A percentile compares a stretch with the other conserved stretches of the same genome.
phyloP scores from a whole-genome alignment of 2,797 vertebrate species.

The Microhierax caerulescens region DNA sequence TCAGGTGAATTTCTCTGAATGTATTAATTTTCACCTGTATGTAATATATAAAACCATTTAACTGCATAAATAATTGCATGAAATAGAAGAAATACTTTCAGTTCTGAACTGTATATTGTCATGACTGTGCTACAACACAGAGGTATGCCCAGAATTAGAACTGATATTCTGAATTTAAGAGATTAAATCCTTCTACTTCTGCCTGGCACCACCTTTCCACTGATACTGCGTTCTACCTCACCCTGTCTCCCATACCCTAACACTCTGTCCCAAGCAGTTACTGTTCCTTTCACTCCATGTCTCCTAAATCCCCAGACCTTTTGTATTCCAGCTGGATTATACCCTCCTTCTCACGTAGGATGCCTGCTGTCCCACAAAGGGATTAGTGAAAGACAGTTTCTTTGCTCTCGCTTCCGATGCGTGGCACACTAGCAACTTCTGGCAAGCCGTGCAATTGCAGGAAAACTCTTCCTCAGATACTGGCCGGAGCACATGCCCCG shows the following conservation, averaged over 20 bases:
- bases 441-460: neutral
- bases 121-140: neutral
- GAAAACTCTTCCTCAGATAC: neutral
- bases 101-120: neutral
- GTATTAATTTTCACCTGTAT: neutral
- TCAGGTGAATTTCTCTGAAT: neutral
- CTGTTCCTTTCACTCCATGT: neutral
- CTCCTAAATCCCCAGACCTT: neutral
- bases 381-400: neutral
- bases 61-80: neutral
- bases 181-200: neutral
- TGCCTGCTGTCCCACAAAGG: neutral
- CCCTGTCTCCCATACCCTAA: neutral
- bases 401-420: neutral
- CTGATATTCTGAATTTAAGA: neutral
- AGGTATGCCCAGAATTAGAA: neutral
- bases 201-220: neutral
- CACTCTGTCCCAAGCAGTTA: neutral
- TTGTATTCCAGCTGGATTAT: neutral
- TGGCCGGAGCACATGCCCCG: neutral
- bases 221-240: neutral
- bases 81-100: neutral
- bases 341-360: neutral
- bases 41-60: rapidly evolving
- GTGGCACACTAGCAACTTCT: neutral